phyloP scores from a whole-genome alignment of 2,113 vertebrate genomes.

The Corydoras sp. region DNA sequence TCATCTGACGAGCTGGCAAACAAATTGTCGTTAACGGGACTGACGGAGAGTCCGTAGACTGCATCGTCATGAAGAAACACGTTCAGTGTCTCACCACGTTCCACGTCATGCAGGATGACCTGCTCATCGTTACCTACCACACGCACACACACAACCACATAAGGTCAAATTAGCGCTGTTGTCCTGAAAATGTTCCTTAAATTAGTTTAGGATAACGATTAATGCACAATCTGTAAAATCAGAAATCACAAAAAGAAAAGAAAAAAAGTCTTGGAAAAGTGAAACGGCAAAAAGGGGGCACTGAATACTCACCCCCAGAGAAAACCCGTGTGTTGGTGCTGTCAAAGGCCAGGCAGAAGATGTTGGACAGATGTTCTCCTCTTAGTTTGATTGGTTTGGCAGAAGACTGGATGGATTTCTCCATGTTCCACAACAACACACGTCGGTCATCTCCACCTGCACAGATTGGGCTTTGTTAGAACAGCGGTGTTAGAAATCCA shows the following conservation, averaged over 20 bases:
- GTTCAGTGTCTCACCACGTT: constrained; percentile 91
- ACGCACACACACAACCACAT: constrained; percentile 8
- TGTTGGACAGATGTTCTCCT: constrained; percentile 96
- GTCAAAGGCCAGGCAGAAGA: constrained; percentile 97
- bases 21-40: constrained; percentile 94
- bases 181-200: too few relatives aligned
- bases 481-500: background rate
- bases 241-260: too few relatives aligned
- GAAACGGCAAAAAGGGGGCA: too few relatives aligned
- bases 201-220: too few relatives aligned
- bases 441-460: constrained; percentile 92
- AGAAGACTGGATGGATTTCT: constrained; percentile 85
- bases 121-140: constrained; percentile 91
- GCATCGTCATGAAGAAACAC: constrained; percentile 96
- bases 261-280: too few relatives aligned
- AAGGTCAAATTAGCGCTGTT: background rate
- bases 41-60: constrained; percentile 96
- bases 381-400: constrained; percentile 90
- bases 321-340: constrained; percentile 92
- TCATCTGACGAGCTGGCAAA: constrained; percentile 98
- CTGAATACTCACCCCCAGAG: constrained; percentile 78
- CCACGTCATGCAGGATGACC: constrained; percentile 96
- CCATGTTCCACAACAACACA: constrained; percentile 95
- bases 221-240: too few relatives aligned
- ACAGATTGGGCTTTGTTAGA: background rate